Conservation (phyloP, 2,113 vertebrate species). For the Climacteris rufus region DNA sequence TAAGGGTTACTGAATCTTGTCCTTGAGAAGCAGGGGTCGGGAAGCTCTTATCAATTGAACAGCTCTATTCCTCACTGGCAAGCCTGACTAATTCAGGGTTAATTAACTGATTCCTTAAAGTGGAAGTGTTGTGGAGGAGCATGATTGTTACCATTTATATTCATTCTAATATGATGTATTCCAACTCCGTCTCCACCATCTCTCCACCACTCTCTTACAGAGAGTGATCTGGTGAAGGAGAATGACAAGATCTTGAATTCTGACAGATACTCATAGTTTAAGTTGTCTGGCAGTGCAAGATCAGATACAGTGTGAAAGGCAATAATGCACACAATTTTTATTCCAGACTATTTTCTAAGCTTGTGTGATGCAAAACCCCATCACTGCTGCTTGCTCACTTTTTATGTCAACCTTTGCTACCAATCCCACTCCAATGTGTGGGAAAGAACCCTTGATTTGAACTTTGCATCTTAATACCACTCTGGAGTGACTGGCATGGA, state of each 20-base stretch:
- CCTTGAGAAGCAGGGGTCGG: background rate
- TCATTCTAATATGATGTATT: background rate
- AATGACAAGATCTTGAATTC: background rate
- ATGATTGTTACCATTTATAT: background rate
- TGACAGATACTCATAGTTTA: background rate
- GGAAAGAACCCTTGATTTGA: background rate
- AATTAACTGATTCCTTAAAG: constrained; percentile 14
- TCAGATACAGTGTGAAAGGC: background rate
- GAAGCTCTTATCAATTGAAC: background rate
- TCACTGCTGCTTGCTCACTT: background rate
- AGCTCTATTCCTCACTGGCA: background rate
- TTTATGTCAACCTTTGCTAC: background rate
- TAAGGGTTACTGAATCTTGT: background rate
- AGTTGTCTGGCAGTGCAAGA: background rate
- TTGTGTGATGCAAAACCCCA: background rate
- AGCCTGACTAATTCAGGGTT: background rate
- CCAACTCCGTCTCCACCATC: background rate
- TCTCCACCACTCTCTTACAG: no score
- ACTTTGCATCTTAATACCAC: background rate
- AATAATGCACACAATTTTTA: background rate
- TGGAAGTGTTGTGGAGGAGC: background rate
- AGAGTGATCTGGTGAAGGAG: background rate
- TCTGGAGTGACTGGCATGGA: background rate
- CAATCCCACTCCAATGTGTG: background rate
- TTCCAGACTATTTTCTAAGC: background rate